phyloP scores from a whole-genome alignment of 1,140 invertebrate genomes.

The Drosophila lacertosa region DNA sequence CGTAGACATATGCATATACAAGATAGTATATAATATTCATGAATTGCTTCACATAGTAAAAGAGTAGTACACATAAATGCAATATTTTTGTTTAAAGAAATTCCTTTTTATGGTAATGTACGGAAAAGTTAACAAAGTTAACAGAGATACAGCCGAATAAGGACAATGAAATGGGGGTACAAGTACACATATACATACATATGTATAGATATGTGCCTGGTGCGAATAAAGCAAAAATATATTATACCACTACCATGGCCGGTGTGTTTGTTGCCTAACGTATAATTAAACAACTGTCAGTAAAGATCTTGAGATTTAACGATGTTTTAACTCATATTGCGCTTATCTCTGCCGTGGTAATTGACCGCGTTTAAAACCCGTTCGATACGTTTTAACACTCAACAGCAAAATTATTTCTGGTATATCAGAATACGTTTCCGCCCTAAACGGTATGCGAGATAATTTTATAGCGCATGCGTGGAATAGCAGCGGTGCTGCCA shows the following conservation, averaged over 20 bases:
- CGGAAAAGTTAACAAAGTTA: not conserved
- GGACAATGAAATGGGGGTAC: not conserved
- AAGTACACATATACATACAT: not conserved
- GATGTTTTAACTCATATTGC: conserved; percentile 27
- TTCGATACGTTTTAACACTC: conserved; percentile 65
- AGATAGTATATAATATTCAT: not conserved
- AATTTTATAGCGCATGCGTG: conserved; percentile 54
- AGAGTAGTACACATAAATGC: too few species aligned
- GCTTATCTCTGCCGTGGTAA: conserved; percentile 32
- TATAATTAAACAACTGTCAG: conserved; percentile 11
- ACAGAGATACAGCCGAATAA: not conserved
- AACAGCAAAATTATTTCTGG: conserved; percentile 81
- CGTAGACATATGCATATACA: not conserved
- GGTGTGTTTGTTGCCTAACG: conserved; percentile 11
- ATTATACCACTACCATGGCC: conserved; percentile 32
- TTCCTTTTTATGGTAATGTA: not conserved
- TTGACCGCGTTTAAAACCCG: conserved; percentile 69
- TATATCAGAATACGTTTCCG: conserved; percentile 84
- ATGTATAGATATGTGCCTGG: not conserved
- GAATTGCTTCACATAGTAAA: too few species aligned
- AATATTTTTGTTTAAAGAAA: not conserved
- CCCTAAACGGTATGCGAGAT: conserved; percentile 58
- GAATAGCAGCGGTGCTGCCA: conserved; percentile 17
- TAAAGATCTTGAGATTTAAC: conserved; percentile 16
- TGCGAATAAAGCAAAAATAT: conserved; percentile 11